Evolutionary conservation across 2,797 vertebrate genomes (phyloP), one percentile per base, ranked within the genome.

Genomic region (Mergus octosetaceus): DNA sequence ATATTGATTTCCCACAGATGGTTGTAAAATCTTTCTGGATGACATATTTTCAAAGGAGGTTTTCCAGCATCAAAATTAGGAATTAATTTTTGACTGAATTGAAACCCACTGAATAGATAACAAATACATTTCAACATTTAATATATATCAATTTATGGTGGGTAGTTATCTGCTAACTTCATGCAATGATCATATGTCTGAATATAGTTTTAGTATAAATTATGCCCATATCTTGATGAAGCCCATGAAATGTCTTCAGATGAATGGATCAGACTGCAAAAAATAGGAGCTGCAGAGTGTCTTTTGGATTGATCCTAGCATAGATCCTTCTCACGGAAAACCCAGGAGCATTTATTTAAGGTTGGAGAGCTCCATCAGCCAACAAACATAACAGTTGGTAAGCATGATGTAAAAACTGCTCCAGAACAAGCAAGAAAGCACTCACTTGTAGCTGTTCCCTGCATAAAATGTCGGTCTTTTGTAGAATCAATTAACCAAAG

Each of bases 11-110:
- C 75, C 75, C 85, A 94, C 75, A 79, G 90, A 82, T 68, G 56
- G 85, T 68, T 87, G 64, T 91, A 73, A 91, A 94, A 89, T 79
- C 68, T 94, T 93, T 79, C 85, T 87, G 75, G 85, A 76, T 95
- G 75, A 70, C 74, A 72, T 65, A 72, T 73, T 95, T 91, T 94
- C 82, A 83, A 76, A 88, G 75, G 83, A 88, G 56, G 20, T 73
- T 93, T 86, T 65, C 53, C 84, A 86, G 75, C 75, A 91, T 85
- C 85, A 91, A 82, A 91, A 89, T 89, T 89, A 73, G 87, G 75
- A 87, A 85, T 82, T 87, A 76, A 72, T 90, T 93, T 91, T 87
- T 83, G 72, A 70, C 51, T 61, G 79, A 83, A 68, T 61, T 58
- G 54, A 69, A 82, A 10, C 65, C 54, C 66, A 41, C 51, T 76